Conservation (phyloP, 2,113 vertebrate genomes). For the Pampusana beccarii region DNA sequence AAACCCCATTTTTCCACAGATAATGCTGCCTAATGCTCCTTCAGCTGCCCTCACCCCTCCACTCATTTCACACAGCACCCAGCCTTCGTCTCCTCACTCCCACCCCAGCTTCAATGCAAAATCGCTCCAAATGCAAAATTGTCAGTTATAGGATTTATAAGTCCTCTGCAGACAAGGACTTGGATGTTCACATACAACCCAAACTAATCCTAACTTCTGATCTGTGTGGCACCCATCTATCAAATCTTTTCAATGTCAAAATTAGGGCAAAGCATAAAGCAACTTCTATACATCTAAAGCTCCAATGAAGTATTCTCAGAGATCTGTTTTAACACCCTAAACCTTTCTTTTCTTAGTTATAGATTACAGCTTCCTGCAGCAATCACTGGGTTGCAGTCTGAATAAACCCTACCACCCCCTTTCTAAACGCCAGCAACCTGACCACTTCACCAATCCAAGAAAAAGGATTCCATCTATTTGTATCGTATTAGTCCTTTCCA, state of each 20-base stretch:
- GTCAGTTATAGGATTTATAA: background rate
- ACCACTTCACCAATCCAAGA: background rate
- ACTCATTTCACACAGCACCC: background rate
- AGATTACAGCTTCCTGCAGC: background rate
- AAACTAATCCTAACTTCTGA: background rate
- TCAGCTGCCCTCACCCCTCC: background rate
- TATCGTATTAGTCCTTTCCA: rapidly evolving
- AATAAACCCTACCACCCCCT: background rate
- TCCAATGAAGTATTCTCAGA: background rate
- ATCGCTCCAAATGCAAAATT: background rate
- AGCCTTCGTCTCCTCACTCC: background rate
- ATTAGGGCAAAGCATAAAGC: background rate
- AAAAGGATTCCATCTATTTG: background rate
- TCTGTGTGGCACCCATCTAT: background rate
- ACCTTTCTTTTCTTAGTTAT: background rate
- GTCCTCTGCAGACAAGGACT: background rate
- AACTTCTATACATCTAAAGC: background rate
- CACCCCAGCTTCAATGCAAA: background rate
- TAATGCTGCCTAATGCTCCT: background rate
- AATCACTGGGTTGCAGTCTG: background rate
- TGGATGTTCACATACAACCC: background rate
- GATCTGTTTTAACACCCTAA: background rate
- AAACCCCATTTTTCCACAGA: background rate
- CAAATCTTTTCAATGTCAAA: background rate
- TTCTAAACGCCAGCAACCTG: background rate